Conservation (phyloP, 2,888 invertebrate species). For the Drosophila nr. fundita region DNA sequence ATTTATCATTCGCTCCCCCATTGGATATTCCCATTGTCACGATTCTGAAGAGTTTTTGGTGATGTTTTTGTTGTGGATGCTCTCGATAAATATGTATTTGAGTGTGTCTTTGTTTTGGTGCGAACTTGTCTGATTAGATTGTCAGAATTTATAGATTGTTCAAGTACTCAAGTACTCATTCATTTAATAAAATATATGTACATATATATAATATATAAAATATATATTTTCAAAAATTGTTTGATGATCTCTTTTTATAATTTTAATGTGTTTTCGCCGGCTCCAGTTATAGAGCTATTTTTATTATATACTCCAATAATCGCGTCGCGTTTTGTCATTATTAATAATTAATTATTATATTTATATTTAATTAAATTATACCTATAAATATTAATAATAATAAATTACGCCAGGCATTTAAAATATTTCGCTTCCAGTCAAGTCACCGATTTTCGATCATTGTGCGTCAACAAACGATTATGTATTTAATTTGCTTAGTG, state of each 20-base stretch:
- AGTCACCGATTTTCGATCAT: conserved; percentile 2
- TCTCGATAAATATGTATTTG: neutral
- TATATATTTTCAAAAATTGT: neutral
- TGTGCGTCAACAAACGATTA: conserved; percentile 25
- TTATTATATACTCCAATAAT: neutral
- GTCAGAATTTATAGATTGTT: conserved; percentile 22
- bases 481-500: conserved; percentile 22
- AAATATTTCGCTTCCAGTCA: neutral
- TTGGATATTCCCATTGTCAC: conserved; percentile 44
- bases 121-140: conserved; percentile 37
- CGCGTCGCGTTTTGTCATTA: no score
- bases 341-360: no score
- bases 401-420: neutral
- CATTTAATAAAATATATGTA: neutral
- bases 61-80: conserved; percentile 26
- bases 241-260: neutral
- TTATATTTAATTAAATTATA: no score
- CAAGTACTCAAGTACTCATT: no score
- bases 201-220: neutral
- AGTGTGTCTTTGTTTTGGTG: neutral
- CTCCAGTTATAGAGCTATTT: no score
- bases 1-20: conserved; percentile 22
- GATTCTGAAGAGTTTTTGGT: conserved; percentile 14
- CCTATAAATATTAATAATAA: no score
- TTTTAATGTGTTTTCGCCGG: no score